Evolutionary conservation across 1,140 invertebrate species (phyloP).

Genomic region (Lethocerus indicus): DNA sequence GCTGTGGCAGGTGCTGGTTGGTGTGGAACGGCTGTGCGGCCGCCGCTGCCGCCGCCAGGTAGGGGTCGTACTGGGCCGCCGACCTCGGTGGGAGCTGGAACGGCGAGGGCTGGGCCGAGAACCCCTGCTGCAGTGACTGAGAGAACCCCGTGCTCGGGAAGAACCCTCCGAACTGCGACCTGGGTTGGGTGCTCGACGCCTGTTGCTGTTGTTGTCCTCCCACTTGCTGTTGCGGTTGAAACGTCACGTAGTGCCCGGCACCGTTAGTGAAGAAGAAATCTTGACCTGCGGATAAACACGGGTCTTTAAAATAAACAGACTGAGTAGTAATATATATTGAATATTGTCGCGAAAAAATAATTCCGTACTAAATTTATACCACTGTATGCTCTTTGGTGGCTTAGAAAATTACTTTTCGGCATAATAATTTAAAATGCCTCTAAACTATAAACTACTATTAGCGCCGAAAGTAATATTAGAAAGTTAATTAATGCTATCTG

Average conservation of each 20-base stretch:
- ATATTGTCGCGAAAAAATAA: no score
- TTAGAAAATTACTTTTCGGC: no score
- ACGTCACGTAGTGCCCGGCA: constrained; percentile 2
- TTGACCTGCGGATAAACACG: no score
- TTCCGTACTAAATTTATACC: no score
- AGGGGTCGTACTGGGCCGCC: constrained; percentile 8
- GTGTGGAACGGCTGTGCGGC: constrained; percentile 14
- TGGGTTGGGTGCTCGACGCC: background rate
- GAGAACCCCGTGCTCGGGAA: background rate
- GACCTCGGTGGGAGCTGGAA: constrained; percentile 3
- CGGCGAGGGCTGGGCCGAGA: background rate
- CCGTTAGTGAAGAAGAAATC: background rate
- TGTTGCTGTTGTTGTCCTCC: background rate
- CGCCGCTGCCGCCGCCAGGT: background rate
- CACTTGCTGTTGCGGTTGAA: constrained; percentile 4
- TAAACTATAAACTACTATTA: no score
- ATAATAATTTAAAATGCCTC: no score
- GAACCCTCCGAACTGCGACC: background rate
- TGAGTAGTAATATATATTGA: no score
- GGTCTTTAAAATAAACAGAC: no score
- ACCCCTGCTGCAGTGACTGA: background rate
- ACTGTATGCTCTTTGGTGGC: no score
- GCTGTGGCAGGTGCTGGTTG: constrained; percentile 18
- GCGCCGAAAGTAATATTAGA: no score
- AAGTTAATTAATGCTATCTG: no score